Evolutionary conservation across 2,797 vertebrate species (phyloP).

Genomic region (Acipenser oxyrinchus): DNA sequence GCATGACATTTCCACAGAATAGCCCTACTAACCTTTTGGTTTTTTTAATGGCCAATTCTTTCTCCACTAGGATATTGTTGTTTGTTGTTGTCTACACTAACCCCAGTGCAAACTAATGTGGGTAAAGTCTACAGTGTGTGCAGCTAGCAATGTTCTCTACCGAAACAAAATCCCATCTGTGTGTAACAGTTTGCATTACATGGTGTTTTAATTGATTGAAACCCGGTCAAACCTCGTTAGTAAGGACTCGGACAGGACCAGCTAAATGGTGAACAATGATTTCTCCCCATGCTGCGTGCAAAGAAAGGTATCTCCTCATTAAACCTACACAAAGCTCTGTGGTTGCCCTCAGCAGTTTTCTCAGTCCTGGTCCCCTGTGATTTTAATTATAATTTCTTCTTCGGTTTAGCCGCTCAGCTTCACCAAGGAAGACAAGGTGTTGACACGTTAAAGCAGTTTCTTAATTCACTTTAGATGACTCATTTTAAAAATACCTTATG

Average conservation of each 20-base stretch:
- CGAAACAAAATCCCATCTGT: constrained; percentile 21
- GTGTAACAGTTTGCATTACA: constrained; percentile 23
- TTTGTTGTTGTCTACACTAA: no score
- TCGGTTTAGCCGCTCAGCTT: not conserved
- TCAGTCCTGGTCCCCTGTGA: not conserved
- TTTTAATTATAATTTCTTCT: not conserved
- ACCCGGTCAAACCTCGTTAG: constrained; percentile 34
- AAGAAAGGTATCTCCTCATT: not conserved
- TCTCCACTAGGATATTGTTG: no score
- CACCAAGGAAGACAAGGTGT: no score
- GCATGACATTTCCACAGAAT: no score
- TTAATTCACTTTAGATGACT: not conserved
- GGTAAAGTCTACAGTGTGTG: constrained; percentile 8
- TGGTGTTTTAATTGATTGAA: constrained; percentile 21
- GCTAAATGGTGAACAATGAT: not conserved
- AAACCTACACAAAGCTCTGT: not conserved
- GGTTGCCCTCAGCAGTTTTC: not conserved
- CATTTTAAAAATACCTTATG: not conserved
- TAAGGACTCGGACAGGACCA: constrained; percentile 9
- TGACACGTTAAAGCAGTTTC: not conserved
- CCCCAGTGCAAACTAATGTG: not conserved
- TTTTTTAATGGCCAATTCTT: no score
- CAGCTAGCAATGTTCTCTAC: constrained; percentile 14
- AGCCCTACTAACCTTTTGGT: no score
- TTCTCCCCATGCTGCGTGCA: not conserved